These are phyloP conservation scores for Pyrgilauda ruficollis DNA, from an alignment of 2,113 vertebrate species.

Conservation along the genomic window DNA sequence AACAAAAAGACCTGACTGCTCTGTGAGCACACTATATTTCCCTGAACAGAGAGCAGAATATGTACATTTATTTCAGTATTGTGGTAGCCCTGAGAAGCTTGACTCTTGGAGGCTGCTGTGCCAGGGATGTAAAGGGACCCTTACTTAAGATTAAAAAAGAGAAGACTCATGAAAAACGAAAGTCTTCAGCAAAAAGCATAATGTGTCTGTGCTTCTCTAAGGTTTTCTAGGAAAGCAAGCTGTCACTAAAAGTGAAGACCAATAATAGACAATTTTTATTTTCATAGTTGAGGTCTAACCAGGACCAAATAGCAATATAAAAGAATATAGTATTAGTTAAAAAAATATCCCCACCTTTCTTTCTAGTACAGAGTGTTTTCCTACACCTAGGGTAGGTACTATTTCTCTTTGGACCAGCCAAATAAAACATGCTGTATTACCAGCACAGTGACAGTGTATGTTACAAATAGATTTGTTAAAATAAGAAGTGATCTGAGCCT, in stretches of 20 bases:
- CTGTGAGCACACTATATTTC: neutral
- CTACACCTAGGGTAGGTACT: neutral
- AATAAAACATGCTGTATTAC: neutral
- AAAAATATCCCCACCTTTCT: neutral
- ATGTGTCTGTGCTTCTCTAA: neutral
- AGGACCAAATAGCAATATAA: neutral
- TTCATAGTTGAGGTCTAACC: neutral
- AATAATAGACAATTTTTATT: neutral
- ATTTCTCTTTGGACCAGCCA: neutral
- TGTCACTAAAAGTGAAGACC: neutral
- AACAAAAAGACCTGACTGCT: neutral
- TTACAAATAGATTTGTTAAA: neutral
- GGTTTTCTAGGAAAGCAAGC: neutral
- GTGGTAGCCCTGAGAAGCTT: neutral
- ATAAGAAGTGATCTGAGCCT: constrained; percentile 57
- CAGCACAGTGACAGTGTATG: constrained; percentile 7
- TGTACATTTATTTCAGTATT: neutral
- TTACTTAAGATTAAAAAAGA: neutral
- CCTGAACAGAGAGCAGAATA: neutral
- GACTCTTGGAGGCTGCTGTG: neutral
- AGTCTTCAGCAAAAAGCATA: neutral
- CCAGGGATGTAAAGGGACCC: neutral
- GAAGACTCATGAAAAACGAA: neutral
- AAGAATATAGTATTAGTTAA: neutral
- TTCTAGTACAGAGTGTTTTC: neutral